A percentile compares a stretch with the other conserved stretches of the same genome.
These are phyloP conservation scores for Vandiemenella viatica DNA, from an alignment of 2,888 invertebrate species.

Conservation along the genomic window DNA sequence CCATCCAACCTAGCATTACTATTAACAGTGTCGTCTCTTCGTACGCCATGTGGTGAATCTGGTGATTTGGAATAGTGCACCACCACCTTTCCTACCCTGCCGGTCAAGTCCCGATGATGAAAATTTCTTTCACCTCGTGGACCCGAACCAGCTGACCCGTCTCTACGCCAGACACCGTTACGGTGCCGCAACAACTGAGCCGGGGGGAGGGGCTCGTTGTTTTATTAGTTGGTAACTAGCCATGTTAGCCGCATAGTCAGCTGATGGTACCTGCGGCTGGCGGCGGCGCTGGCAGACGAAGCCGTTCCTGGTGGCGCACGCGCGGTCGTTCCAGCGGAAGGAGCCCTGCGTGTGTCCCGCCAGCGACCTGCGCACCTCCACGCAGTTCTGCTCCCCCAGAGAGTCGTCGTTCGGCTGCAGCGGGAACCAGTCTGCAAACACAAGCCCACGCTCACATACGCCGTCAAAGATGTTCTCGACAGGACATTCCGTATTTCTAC, in stretches of 20 bases:
- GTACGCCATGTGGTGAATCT: too few species aligned
- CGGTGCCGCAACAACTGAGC: too few species aligned
- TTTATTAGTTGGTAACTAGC: constrained; percentile 29
- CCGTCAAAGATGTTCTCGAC: neutral
- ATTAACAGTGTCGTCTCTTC: too few species aligned
- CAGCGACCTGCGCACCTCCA: constrained; percentile 55
- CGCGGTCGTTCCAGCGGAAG: constrained; percentile 71
- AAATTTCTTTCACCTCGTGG: too few species aligned
- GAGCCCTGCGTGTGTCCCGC: constrained; percentile 32
- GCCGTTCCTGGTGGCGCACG: constrained; percentile 56
- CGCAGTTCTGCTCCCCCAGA: constrained; percentile 64
- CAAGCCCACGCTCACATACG: neutral
- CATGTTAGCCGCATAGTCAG: too few species aligned
- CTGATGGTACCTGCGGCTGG: too few species aligned
- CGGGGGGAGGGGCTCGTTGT: neutral
- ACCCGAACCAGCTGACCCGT: neutral
- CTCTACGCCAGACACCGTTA: neutral
- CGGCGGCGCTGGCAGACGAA: constrained; percentile 60
- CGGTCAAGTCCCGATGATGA: too few species aligned
- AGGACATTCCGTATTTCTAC: neutral
- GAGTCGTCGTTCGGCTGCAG: constrained; percentile 78
- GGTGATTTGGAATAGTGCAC: too few species aligned
- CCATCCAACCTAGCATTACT: too few species aligned
- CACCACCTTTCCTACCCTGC: too few species aligned
- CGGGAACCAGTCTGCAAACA: constrained; percentile 62